Conservation (phyloP, 2,113 vertebrate species). For the Muntiacus reevesi region DNA sequence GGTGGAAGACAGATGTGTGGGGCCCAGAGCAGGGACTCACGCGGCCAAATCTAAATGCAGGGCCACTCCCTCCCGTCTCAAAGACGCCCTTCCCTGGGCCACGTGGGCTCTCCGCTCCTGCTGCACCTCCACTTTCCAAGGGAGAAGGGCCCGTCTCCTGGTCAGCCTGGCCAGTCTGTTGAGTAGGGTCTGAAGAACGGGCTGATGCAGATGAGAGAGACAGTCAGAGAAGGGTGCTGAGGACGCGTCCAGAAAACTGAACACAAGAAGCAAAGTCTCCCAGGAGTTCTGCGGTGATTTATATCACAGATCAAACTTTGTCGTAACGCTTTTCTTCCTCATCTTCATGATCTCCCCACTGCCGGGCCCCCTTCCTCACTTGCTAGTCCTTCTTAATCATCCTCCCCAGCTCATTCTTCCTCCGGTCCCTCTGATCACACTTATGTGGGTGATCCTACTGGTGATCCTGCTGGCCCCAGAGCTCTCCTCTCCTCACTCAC, state of each 20-base stretch:
- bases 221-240: not conserved
- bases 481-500: not conserved
- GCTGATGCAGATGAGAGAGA: rapidly evolving
- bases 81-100: not conserved
- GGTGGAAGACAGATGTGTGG: rapidly evolving
- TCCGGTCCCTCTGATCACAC: not conserved
- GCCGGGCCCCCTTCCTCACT: not conserved
- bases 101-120: not conserved
- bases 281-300: rapidly evolving
- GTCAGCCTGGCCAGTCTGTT: not conserved
- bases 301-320: not conserved
- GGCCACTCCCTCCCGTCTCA: rapidly evolving
- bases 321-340: not conserved
- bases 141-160: not conserved
- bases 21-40: not conserved
- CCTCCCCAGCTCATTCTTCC: not conserved
- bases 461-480: too few relatives aligned
- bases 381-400: too few relatives aligned
- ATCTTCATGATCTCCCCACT: rapidly evolving
- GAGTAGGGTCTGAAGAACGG: not conserved
- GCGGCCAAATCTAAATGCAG: not conserved
- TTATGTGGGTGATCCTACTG: not conserved
- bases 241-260: not conserved
- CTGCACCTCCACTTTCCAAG: not conserved
- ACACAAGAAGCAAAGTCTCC: not conserved